Percentiles rank a stretch among this genome's conserved stretches.
These are phyloP conservation scores for Clarias pachynema DNA, from an alignment of 2,797 vertebrate genomes.

Conservation along the genomic window DNA sequence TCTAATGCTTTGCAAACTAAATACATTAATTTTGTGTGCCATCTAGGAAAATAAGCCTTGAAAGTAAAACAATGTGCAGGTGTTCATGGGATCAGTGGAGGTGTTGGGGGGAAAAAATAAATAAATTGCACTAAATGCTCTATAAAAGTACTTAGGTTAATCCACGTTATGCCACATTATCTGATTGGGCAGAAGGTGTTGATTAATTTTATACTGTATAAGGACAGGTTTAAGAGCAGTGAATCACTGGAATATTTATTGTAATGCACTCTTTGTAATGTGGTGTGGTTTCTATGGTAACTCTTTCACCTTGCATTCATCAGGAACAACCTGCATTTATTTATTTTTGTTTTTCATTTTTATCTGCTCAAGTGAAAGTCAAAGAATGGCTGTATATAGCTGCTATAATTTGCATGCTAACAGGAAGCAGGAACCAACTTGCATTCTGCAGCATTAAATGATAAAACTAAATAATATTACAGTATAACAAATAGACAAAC, in stretches of 20 bases:
- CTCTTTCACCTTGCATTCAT: not conserved
- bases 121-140: not conserved
- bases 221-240: not conserved
- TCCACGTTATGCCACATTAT: not conserved
- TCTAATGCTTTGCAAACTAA: not conserved
- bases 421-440: not conserved
- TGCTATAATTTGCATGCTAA: not conserved
- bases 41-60: not conserved
- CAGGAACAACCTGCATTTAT: not conserved
- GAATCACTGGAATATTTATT: not conserved
- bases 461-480: no score
- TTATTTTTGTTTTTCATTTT: no score
- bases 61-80: not conserved
- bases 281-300: not conserved
- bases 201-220: not conserved
- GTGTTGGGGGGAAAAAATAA: no score
- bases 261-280: not conserved
- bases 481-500: not conserved
- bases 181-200: not conserved
- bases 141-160: not conserved
- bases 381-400: not conserved
- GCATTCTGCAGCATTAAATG: not conserved
- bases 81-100: not conserved
- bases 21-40: not conserved
- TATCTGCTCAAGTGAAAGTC: not conserved